phyloP scores from a whole-genome alignment of 2,797 vertebrate species.

The Potorous gilbertii region DNA sequence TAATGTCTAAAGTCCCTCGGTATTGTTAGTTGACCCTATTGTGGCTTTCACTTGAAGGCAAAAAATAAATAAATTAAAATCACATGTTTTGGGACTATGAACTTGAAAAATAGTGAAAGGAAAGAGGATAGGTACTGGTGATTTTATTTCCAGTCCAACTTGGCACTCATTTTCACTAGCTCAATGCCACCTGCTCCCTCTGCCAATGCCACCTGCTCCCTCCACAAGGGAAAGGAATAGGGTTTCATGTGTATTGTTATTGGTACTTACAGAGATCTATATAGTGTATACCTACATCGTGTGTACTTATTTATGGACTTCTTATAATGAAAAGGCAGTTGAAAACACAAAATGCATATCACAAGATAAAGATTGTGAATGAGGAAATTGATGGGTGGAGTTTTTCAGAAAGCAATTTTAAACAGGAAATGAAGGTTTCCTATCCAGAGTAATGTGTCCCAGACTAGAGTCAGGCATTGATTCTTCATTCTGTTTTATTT shows the following conservation, averaged over 20 bases:
- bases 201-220: neutral
- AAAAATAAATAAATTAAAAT: neutral
- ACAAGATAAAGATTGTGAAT: conserved; percentile 36
- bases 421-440: conserved; percentile 25
- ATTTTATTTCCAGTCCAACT: neutral
- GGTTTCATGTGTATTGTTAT: neutral
- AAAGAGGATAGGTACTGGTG: neutral
- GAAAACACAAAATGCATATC: neutral
- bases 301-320: neutral
- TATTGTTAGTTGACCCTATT: neutral
- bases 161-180: neutral
- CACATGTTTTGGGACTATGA: neutral
- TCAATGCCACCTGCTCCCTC: neutral
- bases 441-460: conserved; percentile 42
- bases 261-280: neutral
- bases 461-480: conserved; percentile 18
- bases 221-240: neutral
- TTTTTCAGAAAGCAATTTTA: neutral
- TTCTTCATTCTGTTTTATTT: conserved; percentile 61
- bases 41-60: neutral
- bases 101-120: neutral
- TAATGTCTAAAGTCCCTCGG: neutral
- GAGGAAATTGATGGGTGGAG: conserved; percentile 10
- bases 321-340: conserved; percentile 21
- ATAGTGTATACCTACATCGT: neutral